Evolutionary conservation across 2,888 invertebrate species (phyloP).

Genomic region (Mellilla xanthometata): DNA sequence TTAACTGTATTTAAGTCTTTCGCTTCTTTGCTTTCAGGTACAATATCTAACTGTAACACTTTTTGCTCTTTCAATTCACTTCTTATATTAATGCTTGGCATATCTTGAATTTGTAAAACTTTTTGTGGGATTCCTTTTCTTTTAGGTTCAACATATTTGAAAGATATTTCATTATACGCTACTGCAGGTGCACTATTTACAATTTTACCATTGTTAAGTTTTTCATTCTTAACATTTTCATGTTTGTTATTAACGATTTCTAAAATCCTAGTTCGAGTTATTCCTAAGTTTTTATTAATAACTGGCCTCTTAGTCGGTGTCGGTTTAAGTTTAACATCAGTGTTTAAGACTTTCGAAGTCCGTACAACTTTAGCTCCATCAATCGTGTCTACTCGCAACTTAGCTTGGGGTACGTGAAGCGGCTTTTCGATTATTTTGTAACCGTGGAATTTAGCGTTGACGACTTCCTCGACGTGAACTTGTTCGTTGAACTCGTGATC

Average conservation of each 20-base stretch:
- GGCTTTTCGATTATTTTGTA: conserved; percentile 58
- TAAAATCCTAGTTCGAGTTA: conserved; percentile 55
- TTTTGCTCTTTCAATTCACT: conserved; percentile 74
- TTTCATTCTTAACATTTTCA: conserved; percentile 39
- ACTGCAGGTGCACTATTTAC: conserved; percentile 45
- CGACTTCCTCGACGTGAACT: conserved; percentile 73
- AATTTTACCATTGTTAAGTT: conserved; percentile 44
- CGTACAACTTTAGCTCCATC: conserved; percentile 24
- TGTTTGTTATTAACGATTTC: conserved; percentile 53
- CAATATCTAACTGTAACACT: conserved; percentile 75
- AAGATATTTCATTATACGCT: conserved; percentile 62
- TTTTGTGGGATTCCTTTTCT: conserved; percentile 35
- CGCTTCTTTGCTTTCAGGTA: conserved; percentile 49
- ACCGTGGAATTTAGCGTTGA: conserved; percentile 75
- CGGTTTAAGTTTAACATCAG: conserved; percentile 42
- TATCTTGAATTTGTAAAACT: conserved; percentile 64
- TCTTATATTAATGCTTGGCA: conserved; percentile 79
- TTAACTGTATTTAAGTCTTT: conserved; percentile 33
- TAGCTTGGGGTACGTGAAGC: conserved; percentile 29
- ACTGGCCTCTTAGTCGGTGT: conserved; percentile 41
- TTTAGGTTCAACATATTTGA: conserved; percentile 53
- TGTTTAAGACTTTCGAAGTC: conserved; percentile 40
- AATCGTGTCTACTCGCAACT: conserved; percentile 27
- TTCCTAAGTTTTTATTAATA: conserved; percentile 49
- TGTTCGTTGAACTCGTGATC: conserved; percentile 76